phyloP scores from a whole-genome alignment of 2,888 invertebrate genomes.

The Oligia fasciuncula region DNA sequence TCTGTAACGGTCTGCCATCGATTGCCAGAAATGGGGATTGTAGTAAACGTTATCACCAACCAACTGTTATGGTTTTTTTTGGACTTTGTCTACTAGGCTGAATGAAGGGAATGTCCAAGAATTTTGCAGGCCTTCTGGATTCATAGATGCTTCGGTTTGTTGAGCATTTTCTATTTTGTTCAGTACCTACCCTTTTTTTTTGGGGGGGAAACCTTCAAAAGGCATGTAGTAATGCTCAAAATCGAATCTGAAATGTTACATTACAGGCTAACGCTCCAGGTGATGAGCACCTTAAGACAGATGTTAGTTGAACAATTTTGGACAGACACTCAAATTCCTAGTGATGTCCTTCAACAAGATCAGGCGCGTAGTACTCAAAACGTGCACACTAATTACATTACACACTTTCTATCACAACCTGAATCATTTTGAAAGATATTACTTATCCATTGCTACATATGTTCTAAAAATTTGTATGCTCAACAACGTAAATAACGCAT shows the following conservation, averaged over 20 bases:
- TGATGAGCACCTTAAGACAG: not conserved
- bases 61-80: slow-evolving; percentile 34
- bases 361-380: not conserved
- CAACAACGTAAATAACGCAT: too few species aligned
- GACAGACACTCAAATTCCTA: not conserved
- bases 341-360: not conserved
- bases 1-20: slow-evolving; percentile 43
- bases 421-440: too few species aligned
- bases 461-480: too few species aligned
- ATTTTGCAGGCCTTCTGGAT: not conserved
- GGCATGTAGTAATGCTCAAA: too few species aligned
- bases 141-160: not conserved
- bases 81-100: slow-evolving; percentile 5
- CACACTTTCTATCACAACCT: too few species aligned
- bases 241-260: too few species aligned
- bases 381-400: too few species aligned
- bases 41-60: slow-evolving; percentile 51
- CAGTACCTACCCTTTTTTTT: too few species aligned
- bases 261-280: too few species aligned
- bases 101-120: not conserved
- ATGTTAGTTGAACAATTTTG: not conserved
- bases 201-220: too few species aligned
- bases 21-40: slow-evolving; percentile 46
- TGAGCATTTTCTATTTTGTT: not conserved
- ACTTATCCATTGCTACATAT: too few species aligned